Base-by-base conservation (phyloP, 2,888 invertebrate species). In the Drosophila prolongata region DNA sequence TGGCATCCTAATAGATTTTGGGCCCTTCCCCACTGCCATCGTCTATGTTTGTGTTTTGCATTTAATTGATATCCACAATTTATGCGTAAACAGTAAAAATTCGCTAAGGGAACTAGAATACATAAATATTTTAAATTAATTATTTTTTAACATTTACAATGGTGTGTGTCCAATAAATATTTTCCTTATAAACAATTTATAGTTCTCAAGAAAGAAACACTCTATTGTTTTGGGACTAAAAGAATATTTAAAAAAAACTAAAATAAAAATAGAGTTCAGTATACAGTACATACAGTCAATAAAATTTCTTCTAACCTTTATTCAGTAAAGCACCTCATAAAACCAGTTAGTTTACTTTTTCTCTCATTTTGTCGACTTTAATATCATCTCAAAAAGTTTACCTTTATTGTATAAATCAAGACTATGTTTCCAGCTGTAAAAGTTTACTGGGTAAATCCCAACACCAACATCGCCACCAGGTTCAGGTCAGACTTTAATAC, bases 1-100 rank as follows among this genome's bases (percentile, higher is more conserved):
- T 19, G 19, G n/a, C 52, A 14, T n/a, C 27, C 76, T 80, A 76
- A 84, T 80, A 80, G 85, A 82, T 82, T 82, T 68, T 52, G 9
- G 52, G 40, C 27, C 37, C 53, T 50, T 30, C 38, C 58, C 40
- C 40, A 37, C 38, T 52, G 24, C 37, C 11, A 42, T 10, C 9
- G 35, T 14, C 61, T 34, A 13, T 61, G 55, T 71, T 56, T 70
- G 71, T 58, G 52, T 64, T 72, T 60, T 35, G 52, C 19, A 55
- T 64, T 65, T 71, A 73, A 73, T 73, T 65, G 72, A 66, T 72
- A 66, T 52, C 34, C 65, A 4, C 24, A 24, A 47, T 34, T 35
- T 42, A 40, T 30, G 34, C 24, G 35, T 47, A n/a, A 35, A 42
- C 40, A 47, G 62, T 58, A 35, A 47, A 40, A 4, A 40, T 16